A percentile compares a stretch with the other conserved stretches of the same genome.
Conservation (phyloP, 1,140 invertebrate species). For the Augochlora pura region DNA sequence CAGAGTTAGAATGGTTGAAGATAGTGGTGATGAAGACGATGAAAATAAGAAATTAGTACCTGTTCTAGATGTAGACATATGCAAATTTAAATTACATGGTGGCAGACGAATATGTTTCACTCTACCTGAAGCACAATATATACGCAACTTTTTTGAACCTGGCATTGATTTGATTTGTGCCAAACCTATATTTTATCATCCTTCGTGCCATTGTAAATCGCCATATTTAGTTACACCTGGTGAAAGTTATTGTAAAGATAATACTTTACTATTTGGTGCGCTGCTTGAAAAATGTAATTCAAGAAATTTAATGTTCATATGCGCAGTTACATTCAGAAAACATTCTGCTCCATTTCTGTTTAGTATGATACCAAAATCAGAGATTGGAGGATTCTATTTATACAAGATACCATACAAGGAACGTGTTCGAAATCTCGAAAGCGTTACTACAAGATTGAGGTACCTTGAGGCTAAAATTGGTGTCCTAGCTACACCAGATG, state of each 20-base stretch:
- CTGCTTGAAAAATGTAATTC: slow-evolving; percentile 56
- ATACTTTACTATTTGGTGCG: slow-evolving; percentile 61
- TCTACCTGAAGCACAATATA: slow-evolving; percentile 26
- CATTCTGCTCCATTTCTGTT: slow-evolving; percentile 47
- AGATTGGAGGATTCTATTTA: slow-evolving; percentile 66
- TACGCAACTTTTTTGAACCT: slow-evolving; percentile 13
- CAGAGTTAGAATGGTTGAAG: neutral
- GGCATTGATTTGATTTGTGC: slow-evolving; percentile 63
- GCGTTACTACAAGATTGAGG: too few species aligned
- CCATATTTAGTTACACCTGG: slow-evolving; percentile 51
- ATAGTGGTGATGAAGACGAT: slow-evolving; percentile 26
- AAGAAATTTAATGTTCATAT: slow-evolving; percentile 62
- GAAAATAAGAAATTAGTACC: neutral
- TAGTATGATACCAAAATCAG: slow-evolving; percentile 57
- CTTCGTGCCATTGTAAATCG: slow-evolving; percentile 52
- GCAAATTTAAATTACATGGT: slow-evolving; percentile 42
- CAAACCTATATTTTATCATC: slow-evolving; percentile 53
- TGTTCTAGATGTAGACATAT: slow-evolving; percentile 15
- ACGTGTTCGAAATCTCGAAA: neutral
- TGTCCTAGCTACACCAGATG: slow-evolving; percentile 22
- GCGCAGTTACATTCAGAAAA: slow-evolving; percentile 44
- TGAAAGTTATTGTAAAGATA: slow-evolving; percentile 39
- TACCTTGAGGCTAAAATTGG: too few species aligned
- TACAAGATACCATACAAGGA: slow-evolving; percentile 63
- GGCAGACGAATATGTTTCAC: slow-evolving; percentile 48